Base-by-base conservation (phyloP, 2,888 invertebrate genomes). In the Caenorhabditis doughertyi region DNA sequence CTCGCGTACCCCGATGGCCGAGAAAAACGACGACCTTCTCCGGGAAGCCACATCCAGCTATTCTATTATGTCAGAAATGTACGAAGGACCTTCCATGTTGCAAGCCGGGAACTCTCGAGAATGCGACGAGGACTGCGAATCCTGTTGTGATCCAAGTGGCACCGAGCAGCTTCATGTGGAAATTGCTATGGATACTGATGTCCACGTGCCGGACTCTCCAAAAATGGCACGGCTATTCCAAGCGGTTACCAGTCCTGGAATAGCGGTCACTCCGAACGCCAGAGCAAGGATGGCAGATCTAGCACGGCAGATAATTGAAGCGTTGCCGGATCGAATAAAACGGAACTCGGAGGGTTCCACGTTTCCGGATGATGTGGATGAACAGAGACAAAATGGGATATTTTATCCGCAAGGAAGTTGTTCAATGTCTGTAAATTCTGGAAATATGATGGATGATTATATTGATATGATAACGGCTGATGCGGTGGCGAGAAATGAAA, bases 261-360 rank as follows among this genome's bases (percentile, higher is more conserved):
- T 86, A 71, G 58, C 81, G 29, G 72, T 87, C 47, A 81, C 87
- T 49, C 87, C 86, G 13, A 84, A 79, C 60, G 85, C 77, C n/a
- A 83, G 90, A 8, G 93, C 92, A 90, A 91, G 92, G 23, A 88
- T 89, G 87, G 88, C 87, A 3, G 97, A 96, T 73, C 93, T 98
- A 92, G 98, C 98, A 71, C 97, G 97, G 92, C 97, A 98, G 93
- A 98, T 98, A 90, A 98, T 98, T 92, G 98, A 97, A 71, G 98
- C 98, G 13, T 96, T 98, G 94, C 98, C 98, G 80, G 97, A 97
- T 89, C 94, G 97, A 91, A 98, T 98, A 92, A 98, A 98, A 95
- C 53, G 64, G 16, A 62, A 68, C 9, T 77, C 76, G 25, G 72
- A 62, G 27, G 68, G 42, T 23, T 64, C 55, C 1, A 47, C 60